These are phyloP conservation scores for Zaprionus davidi DNA, from an alignment of 1,140 invertebrate species.

Conservation along the genomic window DNA sequence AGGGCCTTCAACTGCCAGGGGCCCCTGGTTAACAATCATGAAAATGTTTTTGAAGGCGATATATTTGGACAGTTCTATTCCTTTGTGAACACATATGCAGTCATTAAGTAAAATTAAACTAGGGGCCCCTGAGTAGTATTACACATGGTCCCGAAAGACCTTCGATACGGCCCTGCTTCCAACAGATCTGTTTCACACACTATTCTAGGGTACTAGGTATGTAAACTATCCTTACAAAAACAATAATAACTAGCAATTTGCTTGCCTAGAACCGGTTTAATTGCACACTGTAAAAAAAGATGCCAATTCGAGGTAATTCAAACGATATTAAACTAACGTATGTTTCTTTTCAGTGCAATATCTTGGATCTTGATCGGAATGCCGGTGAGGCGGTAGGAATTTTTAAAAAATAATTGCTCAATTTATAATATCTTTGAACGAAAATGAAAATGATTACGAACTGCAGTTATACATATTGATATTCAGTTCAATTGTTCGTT, in stretches of 20 bases:
- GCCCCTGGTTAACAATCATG: too few relatives aligned
- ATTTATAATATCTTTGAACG: slow-evolving; percentile 3
- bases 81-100: too few relatives aligned
- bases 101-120: too few relatives aligned
- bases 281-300: neutral
- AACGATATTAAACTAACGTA: neutral
- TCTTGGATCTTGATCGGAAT: neutral
- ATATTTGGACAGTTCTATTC: too few relatives aligned
- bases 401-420: neutral
- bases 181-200: neutral
- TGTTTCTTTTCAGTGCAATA: neutral
- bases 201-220: neutral
- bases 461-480: slow-evolving; percentile 3
- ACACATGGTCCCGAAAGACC: too few relatives aligned
- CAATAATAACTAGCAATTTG: neutral
- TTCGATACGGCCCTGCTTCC: neutral
- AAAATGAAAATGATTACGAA: slow-evolving; percentile 14
- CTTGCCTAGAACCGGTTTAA: neutral
- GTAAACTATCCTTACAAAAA: neutral
- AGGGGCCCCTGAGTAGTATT: too few relatives aligned
- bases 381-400: neutral
- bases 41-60: too few relatives aligned
- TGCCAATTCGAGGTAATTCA: slow-evolving; percentile 8
- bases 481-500: slow-evolving; percentile 4
- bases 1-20: too few relatives aligned